Conservation (phyloP, 2,113 vertebrate species). For the Acanthisitta chloris region DNA sequence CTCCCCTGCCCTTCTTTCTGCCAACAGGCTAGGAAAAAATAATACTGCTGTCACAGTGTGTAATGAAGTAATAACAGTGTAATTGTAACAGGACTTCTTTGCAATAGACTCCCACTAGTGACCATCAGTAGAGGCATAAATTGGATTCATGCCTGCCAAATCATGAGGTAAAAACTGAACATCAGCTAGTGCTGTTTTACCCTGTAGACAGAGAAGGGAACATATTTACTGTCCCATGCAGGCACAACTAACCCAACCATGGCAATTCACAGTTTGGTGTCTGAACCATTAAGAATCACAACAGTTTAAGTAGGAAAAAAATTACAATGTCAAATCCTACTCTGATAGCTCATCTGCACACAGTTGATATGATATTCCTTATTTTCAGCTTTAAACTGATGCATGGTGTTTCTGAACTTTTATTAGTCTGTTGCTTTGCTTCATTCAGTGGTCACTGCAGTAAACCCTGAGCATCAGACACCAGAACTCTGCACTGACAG, state of each 20-base stretch:
- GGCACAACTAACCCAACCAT: neutral
- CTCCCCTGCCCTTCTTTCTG: neutral
- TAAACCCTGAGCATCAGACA: neutral
- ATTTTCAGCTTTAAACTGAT: neutral
- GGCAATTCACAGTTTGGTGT: neutral
- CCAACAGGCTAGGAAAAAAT: neutral
- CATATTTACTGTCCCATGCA: fast-evolving
- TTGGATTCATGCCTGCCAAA: neutral
- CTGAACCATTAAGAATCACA: neutral
- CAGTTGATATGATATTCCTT: neutral
- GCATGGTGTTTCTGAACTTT: neutral
- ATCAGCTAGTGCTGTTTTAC: neutral
- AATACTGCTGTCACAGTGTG: neutral
- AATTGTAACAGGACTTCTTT: neutral
- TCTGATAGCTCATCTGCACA: neutral
- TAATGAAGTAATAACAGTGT: neutral
- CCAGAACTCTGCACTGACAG: neutral
- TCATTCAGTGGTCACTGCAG: neutral
- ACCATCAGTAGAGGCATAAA: neutral
- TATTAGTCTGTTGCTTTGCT: neutral
- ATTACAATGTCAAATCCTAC: neutral
- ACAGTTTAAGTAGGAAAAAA: neutral
- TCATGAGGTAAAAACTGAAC: neutral
- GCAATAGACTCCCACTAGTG: neutral
- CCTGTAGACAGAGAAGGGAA: neutral